Evolutionary conservation across 2,888 invertebrate species (phyloP).

Genomic region (Drosophila stalkeri): DNA sequence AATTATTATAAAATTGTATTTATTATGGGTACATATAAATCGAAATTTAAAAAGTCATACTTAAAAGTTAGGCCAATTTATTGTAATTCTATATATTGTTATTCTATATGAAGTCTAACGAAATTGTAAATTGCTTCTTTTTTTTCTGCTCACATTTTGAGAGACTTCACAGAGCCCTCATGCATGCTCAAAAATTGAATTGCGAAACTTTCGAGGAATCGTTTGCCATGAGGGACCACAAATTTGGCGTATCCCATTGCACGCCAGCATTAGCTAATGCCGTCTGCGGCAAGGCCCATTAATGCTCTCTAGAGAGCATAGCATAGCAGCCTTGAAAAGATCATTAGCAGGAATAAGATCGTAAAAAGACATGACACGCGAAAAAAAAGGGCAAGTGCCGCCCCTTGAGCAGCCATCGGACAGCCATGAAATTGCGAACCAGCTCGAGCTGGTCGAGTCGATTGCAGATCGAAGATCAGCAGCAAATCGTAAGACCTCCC

Average conservation of each 20-base stretch:
- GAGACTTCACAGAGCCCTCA: conserved; percentile 5
- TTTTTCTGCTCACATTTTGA: neutral
- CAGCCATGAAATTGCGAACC: conserved; percentile 74
- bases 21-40: neutral
- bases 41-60: neutral
- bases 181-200: conserved; percentile 33
- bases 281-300: conserved; percentile 37
- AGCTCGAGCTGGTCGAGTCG: conserved; percentile 29
- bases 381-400: conserved; percentile 68
- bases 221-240: conserved; percentile 22
- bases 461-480: conserved; percentile 11
- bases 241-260: neutral
- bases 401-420: conserved; percentile 54
- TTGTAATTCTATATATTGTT: conserved; percentile 5
- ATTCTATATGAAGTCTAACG: neutral
- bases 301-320: conserved; percentile 31
- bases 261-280: conserved; percentile 58
- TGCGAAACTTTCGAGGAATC: conserved; percentile 44
- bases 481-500: conserved; percentile 59
- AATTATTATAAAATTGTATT: neutral
- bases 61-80: neutral
- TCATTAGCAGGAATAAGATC: conserved; percentile 78
- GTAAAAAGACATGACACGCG: conserved; percentile 76
- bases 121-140: neutral
- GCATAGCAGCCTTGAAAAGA: conserved; percentile 51